A percentile compares a stretch with the other conserved stretches of the same genome.
These are phyloP conservation scores for Caenorhabditis imperialis DNA, from an alignment of 2,888 invertebrate species.

Conservation along the genomic window DNA sequence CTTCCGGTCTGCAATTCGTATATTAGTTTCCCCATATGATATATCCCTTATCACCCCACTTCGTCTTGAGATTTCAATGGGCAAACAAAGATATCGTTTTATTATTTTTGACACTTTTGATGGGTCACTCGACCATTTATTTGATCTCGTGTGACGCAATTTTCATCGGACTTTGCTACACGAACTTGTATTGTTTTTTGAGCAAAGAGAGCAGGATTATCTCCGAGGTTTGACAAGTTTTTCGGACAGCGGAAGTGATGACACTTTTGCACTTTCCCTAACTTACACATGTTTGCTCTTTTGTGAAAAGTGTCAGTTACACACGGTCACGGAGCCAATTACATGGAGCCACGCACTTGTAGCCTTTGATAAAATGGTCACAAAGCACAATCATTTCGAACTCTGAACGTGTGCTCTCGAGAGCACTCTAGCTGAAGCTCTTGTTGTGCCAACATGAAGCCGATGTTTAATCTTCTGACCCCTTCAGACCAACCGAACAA, in stretches of 20 bases:
- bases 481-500: conserved; percentile 34
- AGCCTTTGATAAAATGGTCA: conserved; percentile 18
- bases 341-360: too few species aligned
- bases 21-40: not conserved
- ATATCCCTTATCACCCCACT: not conserved
- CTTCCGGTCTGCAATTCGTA: conserved; percentile 66
- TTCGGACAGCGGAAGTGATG: conserved; percentile 21
- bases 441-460: conserved; percentile 38
- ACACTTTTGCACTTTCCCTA: conserved; percentile 45
- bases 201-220: conserved; percentile 11
- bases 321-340: too few species aligned
- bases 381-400: conserved; percentile 43
- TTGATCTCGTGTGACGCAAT: conserved; percentile 33
- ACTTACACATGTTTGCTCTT: not conserved
- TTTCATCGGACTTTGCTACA: conserved; percentile 29
- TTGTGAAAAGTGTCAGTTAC: too few species aligned
- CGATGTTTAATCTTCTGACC: conserved; percentile 52
- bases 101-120: conserved; percentile 55
- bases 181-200: conserved; percentile 48
- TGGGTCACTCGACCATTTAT: conserved; percentile 45
- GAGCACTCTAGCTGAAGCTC: conserved; percentile 32
- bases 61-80: conserved; percentile 9
- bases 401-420: conserved; percentile 34
- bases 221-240: conserved; percentile 12
- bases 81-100: conserved; percentile 29